These are phyloP conservation scores for Catocala nupta DNA, from an alignment of 2,888 invertebrate genomes.

Conservation along the genomic window DNA sequence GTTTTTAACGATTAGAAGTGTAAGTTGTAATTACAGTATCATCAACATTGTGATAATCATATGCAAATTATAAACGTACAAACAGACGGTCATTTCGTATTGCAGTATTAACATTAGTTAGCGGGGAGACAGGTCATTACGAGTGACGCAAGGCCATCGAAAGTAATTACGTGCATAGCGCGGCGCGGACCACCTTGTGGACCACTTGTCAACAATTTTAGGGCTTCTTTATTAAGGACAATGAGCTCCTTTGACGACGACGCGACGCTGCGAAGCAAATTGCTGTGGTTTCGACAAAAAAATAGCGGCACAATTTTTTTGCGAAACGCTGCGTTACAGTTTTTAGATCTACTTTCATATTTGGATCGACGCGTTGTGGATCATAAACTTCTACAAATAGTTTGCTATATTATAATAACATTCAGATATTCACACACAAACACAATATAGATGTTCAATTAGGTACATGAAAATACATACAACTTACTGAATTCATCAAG, in stretches of 20 bases:
- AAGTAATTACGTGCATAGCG: slow-evolving; percentile 65
- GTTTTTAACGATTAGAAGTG: not conserved
- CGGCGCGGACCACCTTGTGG: slow-evolving; percentile 69
- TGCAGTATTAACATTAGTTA: slow-evolving; percentile 58
- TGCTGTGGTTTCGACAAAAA: slow-evolving; percentile 32
- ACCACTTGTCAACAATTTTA: slow-evolving; percentile 55
- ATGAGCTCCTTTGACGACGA: slow-evolving; percentile 11
- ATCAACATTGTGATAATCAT: not conserved
- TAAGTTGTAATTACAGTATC: not conserved
- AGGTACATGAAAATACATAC: too few species aligned
- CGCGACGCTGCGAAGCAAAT: slow-evolving; percentile 13
- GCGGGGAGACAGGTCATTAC: slow-evolving; percentile 56
- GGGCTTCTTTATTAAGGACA: slow-evolving; percentile 65
- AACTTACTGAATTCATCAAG: too few species aligned
- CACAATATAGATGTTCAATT: too few species aligned
- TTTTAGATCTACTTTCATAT: slow-evolving; percentile 14
- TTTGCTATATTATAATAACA: too few species aligned
- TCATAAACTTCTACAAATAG: not conserved
- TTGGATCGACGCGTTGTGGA: not conserved
- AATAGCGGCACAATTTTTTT: slow-evolving; percentile 17
- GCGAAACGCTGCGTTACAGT: slow-evolving; percentile 12
- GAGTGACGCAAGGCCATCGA: slow-evolving; percentile 67
- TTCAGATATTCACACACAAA: too few species aligned
- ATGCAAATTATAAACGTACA: slow-evolving; percentile 9
- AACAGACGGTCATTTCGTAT: slow-evolving; percentile 31